Evolutionary conservation across 1,140 invertebrate species (phyloP), one percentile per base, ranked within the genome.

Genomic region (Ips typographus): DNA sequence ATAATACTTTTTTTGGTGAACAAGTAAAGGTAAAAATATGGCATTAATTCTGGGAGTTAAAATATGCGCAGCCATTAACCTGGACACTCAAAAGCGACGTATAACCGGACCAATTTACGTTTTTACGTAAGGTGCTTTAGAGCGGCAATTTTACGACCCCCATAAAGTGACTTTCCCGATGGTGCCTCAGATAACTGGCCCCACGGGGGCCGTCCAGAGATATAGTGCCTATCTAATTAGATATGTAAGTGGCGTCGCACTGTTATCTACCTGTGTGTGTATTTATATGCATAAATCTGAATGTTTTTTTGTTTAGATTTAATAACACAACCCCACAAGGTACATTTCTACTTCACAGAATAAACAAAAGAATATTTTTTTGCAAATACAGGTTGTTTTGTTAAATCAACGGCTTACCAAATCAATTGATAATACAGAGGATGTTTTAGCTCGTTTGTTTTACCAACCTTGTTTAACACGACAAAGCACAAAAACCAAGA

Each of bases 151-250:
- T 68, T 68, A 68, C 38, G 40, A 47, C 22, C 44, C 4, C 65
- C 65, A 61, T 68, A 68, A 68, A 68, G 57, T 55, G 56, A 68
- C 56, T 68, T 68, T 68, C 65, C 57, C 52, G 65, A 68, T 68
- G 58, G 43, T 43, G 58, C 65, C 60, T 1, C 57, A 60, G 65
- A 68, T 68, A 68, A 68, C 52, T 36, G 52, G 44, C 53, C 65
- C 65, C 65, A 42, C 8, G 65, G 37, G 65, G 40, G 36, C 64
- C 37, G 49, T 60, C 40, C 40, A 40, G 4, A 68, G 58, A 68
- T 68, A 68, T 38, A 61, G 65, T 60, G 57, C 56, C 56, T 43
- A 68, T 68, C 65, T 68, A 68, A 68, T 68, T 68, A 68, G 65
- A 38, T 60, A 60, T 68, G 65, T 68, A 60, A 68, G 65, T 60